phyloP scores from a whole-genome alignment of 2,797 vertebrate genomes.

The Dryobates pubescens region DNA sequence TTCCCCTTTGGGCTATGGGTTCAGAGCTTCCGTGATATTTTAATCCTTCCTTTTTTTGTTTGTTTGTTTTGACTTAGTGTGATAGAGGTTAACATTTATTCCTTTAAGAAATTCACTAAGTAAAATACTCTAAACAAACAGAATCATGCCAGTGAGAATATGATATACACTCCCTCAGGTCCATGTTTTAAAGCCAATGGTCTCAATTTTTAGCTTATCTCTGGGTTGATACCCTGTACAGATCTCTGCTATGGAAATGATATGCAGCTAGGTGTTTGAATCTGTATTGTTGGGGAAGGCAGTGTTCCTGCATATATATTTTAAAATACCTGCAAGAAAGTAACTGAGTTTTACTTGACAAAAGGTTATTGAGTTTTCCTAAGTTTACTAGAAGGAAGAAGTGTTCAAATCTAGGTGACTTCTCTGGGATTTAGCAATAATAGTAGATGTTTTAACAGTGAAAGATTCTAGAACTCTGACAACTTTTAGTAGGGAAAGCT shows the following conservation, averaged over 20 bases:
- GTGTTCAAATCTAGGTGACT: not conserved
- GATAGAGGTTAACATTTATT: not conserved
- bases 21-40: not conserved
- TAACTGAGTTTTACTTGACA: not conserved
- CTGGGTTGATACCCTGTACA: not conserved
- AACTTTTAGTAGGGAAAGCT: not conserved
- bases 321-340: not conserved
- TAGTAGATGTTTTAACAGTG: not conserved
- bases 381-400: not conserved
- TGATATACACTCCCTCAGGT: not conserved
- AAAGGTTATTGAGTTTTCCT: not conserved
- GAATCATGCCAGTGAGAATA: not conserved
- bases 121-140: slow-evolving; percentile 17
- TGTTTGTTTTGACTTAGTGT: not conserved
- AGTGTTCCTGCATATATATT: slow-evolving; percentile 1
- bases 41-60: not conserved
- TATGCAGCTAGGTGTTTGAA: not conserved
- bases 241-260: not conserved
- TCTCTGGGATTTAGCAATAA: not conserved
- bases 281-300: slow-evolving; percentile 18
- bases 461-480: not conserved
- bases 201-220: not conserved
- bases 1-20: not conserved
- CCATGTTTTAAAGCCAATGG: not conserved
- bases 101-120: slow-evolving; percentile 33